Conservation (phyloP, 2,113 vertebrate species). For the Campylomormyrus tamandua region DNA sequence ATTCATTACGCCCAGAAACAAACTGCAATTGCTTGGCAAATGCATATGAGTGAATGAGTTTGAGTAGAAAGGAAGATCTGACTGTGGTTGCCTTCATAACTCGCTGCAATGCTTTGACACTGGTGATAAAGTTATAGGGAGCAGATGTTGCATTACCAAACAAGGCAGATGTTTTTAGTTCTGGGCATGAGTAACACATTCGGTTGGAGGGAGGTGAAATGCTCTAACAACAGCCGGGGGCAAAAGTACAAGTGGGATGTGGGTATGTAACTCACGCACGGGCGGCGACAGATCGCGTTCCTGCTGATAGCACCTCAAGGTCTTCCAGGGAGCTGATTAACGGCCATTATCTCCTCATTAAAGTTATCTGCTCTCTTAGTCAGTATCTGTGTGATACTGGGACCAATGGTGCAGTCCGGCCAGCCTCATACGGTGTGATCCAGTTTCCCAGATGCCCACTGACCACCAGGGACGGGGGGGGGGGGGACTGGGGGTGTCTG, state of each 20-base stretch:
- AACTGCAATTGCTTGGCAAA: neutral
- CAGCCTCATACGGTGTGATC: neutral
- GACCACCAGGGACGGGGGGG: neutral
- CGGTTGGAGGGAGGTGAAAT: neutral
- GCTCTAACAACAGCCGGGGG: neutral
- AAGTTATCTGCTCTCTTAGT: neutral
- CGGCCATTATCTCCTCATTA: neutral
- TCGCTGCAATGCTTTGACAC: conserved; percentile 2
- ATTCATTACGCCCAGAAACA: neutral
- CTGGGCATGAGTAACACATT: neutral
- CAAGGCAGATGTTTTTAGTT: conserved; percentile 38
- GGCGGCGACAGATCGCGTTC: too few species aligned
- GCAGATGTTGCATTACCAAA: conserved; percentile 37
- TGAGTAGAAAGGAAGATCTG: neutral
- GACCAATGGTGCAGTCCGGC: neutral
- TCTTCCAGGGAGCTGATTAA: neutral
- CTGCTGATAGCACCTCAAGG: neutral
- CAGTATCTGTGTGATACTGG: neutral
- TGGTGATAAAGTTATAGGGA: conserved; percentile 19
- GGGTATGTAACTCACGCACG: neutral
- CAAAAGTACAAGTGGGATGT: neutral
- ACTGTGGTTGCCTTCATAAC: neutral
- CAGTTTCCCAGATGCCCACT: neutral
- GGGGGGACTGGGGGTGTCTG: neutral
- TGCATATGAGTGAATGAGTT: neutral